Conservation (phyloP, 2,888 invertebrate species). For the Polymixis lichenea region DNA sequence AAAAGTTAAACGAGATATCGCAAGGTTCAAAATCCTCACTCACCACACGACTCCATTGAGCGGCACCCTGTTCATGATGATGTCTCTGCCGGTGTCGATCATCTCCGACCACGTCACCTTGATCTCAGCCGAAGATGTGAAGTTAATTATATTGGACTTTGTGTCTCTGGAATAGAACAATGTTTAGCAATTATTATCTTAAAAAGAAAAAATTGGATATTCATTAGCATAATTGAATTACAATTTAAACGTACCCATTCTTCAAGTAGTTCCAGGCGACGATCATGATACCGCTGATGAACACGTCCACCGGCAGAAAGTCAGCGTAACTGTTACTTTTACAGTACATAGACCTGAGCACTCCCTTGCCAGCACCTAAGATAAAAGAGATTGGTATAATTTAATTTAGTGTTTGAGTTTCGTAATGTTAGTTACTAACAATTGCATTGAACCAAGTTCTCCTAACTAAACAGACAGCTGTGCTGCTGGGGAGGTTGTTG, state of each 20-base stretch:
- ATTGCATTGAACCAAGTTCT: too few relatives aligned
- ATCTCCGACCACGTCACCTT: slow-evolving; percentile 97
- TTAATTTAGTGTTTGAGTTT: too few relatives aligned
- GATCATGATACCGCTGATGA: slow-evolving; percentile 94
- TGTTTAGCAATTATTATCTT: too few relatives aligned
- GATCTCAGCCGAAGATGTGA: slow-evolving; percentile 95
- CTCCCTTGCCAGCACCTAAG: slow-evolving; percentile 95
- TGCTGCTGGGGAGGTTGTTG: too few relatives aligned
- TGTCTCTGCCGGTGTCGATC: slow-evolving; percentile 94
- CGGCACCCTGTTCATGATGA: slow-evolving; percentile 94
- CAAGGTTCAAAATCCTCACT: slow-evolving; percentile 58
- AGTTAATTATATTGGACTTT: slow-evolving; percentile 91
- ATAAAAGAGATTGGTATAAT: background rate
- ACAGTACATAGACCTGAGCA: slow-evolving; percentile 97
- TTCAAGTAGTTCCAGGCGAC: slow-evolving; percentile 92
- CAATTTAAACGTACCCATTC: slow-evolving; percentile 84
- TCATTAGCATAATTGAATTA: too few relatives aligned
- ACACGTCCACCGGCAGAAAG: slow-evolving; percentile 95
- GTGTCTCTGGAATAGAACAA: slow-evolving; percentile 84
- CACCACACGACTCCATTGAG: slow-evolving; percentile 96
- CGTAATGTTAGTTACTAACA: too few relatives aligned
- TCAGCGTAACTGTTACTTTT: slow-evolving; percentile 94
- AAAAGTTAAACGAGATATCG: background rate
- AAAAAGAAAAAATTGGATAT: too few relatives aligned
- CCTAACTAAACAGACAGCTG: too few relatives aligned